phyloP scores from a whole-genome alignment of 1,140 invertebrate genomes.

The Drosophila equinoxialis region DNA sequence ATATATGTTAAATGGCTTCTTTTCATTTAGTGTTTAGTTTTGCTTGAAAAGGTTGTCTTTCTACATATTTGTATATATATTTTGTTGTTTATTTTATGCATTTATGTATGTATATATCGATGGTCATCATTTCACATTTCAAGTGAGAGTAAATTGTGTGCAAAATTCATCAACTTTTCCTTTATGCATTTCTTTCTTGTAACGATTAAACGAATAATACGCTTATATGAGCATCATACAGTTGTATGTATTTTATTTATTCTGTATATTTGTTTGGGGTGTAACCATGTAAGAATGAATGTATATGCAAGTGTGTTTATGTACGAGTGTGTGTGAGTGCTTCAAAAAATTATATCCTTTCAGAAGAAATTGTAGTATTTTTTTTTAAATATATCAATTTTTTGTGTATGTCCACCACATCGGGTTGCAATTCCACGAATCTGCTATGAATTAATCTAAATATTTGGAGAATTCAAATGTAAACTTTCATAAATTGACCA shows the following conservation, averaged over 20 bases:
- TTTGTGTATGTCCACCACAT: neutral
- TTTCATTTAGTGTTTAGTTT: slow-evolving; percentile 39
- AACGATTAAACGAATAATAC: slow-evolving; percentile 50
- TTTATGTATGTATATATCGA: slow-evolving; percentile 70
- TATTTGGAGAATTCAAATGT: neutral
- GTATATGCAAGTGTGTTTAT: slow-evolving; percentile 37
- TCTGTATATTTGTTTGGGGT: neutral
- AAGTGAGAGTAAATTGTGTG: slow-evolving; percentile 62
- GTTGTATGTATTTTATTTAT: slow-evolving; percentile 24
- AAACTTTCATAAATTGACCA: no score
- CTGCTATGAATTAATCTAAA: neutral
- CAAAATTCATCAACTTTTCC: slow-evolving; percentile 42
- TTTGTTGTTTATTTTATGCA: slow-evolving; percentile 25
- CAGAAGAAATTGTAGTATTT: slow-evolving; percentile 37
- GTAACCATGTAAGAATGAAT: neutral
- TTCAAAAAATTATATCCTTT: slow-evolving; percentile 33
- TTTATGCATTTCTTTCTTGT: slow-evolving; percentile 28
- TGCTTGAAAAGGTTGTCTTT: slow-evolving; percentile 51
- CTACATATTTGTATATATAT: slow-evolving; percentile 43
- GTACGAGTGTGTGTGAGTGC: slow-evolving; percentile 27
- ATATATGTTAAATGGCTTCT: slow-evolving; percentile 47
- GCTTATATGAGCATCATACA: slow-evolving; percentile 49
- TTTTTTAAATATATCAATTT: slow-evolving; percentile 29
- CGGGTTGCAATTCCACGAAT: neutral
- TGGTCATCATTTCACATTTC: slow-evolving; percentile 76